Conservation (phyloP, 2,888 invertebrate species). For the Netelia virgata region DNA sequence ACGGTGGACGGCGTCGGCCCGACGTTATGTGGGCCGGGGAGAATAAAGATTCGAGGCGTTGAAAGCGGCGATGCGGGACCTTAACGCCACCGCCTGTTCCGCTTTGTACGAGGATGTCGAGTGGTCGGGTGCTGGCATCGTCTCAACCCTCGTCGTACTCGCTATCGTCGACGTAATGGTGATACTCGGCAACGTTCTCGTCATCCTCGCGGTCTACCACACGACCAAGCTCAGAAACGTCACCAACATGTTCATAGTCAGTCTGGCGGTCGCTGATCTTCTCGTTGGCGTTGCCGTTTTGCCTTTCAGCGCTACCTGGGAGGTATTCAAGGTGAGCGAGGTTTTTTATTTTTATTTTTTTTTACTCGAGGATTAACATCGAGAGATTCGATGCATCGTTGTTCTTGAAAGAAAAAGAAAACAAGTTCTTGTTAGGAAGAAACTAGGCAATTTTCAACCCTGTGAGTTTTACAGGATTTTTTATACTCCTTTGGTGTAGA, state of each 20-base stretch:
- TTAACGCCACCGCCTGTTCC: slow-evolving; percentile 93
- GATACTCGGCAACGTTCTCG: slow-evolving; percentile 95
- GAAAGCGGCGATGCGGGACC: slow-evolving; percentile 88
- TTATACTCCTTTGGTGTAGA: too few species aligned
- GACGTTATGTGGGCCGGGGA: slow-evolving; percentile 67
- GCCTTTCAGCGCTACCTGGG: slow-evolving; percentile 98
- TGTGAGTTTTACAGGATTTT: too few species aligned
- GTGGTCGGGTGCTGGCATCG: slow-evolving; percentile 92
- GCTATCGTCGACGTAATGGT: slow-evolving; percentile 95
- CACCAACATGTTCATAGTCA: slow-evolving; percentile 98
- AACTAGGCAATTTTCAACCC: too few species aligned
- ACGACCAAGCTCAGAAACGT: slow-evolving; percentile 96
- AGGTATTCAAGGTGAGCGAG: slow-evolving; percentile 92
- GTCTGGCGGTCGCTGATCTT: slow-evolving; percentile 97
- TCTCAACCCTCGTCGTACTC: slow-evolving; percentile 92
- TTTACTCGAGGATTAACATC: too few species aligned
- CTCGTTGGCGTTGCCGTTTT: slow-evolving; percentile 97
- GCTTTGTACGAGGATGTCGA: slow-evolving; percentile 92
- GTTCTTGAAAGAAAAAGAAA: too few species aligned
- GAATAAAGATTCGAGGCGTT: slow-evolving; percentile 75
- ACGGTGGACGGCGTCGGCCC: slow-evolving; percentile 21
- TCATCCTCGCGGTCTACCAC: slow-evolving; percentile 96
- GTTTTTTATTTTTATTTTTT: background rate
- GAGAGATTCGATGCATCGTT: too few species aligned
- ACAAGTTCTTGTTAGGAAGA: too few species aligned